Conservation (phyloP, 2,888 invertebrate species). For the Agrochola lota region DNA sequence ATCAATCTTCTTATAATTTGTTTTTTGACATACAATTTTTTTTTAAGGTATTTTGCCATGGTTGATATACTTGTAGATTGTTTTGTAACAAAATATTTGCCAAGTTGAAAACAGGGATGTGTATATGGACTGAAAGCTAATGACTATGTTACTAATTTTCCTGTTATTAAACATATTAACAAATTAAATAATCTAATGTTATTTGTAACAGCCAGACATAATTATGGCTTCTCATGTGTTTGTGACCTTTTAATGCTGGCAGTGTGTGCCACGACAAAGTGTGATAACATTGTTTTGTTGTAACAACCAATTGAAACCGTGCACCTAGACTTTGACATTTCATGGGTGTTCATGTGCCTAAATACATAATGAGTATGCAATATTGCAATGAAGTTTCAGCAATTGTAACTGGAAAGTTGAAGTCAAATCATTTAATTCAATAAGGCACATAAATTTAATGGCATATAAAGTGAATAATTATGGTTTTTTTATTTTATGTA, state of each 20-base stretch:
- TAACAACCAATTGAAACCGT: background rate
- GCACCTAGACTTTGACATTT: background rate
- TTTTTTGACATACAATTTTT: too few relatives aligned
- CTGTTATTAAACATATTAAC: background rate
- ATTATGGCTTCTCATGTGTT: background rate
- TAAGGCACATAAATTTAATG: background rate
- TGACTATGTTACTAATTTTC: too few relatives aligned
- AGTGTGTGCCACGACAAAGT: background rate
- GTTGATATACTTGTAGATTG: background rate
- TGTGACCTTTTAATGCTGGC: background rate
- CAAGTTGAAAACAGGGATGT: background rate
- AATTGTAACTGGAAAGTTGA: background rate
- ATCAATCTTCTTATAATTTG: too few relatives aligned
- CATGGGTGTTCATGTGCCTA: background rate
- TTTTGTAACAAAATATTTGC: background rate
- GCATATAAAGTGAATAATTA: too few relatives aligned
- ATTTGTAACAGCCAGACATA: background rate
- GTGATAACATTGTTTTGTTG: background rate
- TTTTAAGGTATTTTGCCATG: background rate
- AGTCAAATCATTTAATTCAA: background rate
- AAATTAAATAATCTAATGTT: background rate
- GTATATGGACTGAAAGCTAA: too few relatives aligned
- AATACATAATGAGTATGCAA: background rate
- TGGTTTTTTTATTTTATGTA: too few relatives aligned
- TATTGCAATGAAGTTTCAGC: background rate